Conservation (phyloP, 2,113 vertebrate genomes). For the Mesitornis unicolor region DNA sequence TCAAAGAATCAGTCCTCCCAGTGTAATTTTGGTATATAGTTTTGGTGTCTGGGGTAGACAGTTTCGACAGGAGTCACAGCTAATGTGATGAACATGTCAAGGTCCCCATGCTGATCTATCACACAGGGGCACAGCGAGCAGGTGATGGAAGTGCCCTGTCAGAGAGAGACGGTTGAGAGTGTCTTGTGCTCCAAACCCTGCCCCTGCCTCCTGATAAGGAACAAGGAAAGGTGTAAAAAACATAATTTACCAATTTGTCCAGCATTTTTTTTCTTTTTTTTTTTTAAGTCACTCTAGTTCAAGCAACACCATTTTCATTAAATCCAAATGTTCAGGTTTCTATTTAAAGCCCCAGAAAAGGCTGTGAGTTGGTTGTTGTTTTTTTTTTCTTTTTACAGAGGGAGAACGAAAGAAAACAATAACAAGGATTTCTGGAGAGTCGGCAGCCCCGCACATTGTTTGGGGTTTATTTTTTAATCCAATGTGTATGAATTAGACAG, state of each 20-base stretch:
- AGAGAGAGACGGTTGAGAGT: not conserved
- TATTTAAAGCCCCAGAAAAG: not conserved
- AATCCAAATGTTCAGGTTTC: not conserved
- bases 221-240: not conserved
- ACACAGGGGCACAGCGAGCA: not conserved
- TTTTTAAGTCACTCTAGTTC: not conserved
- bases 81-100: not conserved
- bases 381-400: not conserved
- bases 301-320: not conserved
- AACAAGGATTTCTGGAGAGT: not conserved
- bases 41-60: not conserved
- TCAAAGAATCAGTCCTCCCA: not conserved
- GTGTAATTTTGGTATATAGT: not conserved
- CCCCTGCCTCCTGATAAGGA: not conserved
- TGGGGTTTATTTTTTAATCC: not conserved
- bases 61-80: not conserved
- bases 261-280: not conserved
- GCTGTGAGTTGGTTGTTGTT: not conserved
- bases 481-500: not conserved
- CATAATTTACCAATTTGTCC: not conserved
- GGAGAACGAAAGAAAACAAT: not conserved
- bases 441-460: not conserved
- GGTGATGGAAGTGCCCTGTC: constrained; percentile 29
- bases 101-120: constrained; percentile 1
- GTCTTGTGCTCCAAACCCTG: not conserved